Evolutionary conservation across 2,113 vertebrate genomes (phyloP).

Genomic region (Psilopogon haemacephalus): DNA sequence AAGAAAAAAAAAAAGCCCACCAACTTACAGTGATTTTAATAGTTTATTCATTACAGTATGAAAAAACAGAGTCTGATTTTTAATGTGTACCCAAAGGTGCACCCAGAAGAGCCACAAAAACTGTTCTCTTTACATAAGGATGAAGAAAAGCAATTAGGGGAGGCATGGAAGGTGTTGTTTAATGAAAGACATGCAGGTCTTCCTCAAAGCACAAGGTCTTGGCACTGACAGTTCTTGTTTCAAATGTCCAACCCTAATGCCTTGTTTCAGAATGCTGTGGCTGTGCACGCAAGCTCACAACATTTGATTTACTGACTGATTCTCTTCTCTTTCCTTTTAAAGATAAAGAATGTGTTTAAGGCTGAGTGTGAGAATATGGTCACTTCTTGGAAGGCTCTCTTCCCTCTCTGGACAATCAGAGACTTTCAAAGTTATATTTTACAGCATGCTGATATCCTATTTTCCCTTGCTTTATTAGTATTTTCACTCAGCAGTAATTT

Average conservation of each 20-base stretch:
- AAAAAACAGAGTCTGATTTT: constrained; percentile 45
- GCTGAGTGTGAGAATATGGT: constrained; percentile 37
- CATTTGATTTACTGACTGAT: constrained; percentile 65
- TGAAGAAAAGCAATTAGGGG: neutral
- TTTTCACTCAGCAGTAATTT: neutral
- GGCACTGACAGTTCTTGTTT: constrained; percentile 28
- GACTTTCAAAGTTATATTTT: constrained; percentile 34
- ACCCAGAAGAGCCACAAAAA: constrained; percentile 23
- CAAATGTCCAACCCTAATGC: constrained; percentile 13
- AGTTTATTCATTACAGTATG: constrained; percentile 37
- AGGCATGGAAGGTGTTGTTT: constrained; percentile 18
- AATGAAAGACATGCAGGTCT: constrained; percentile 19
- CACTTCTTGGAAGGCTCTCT: constrained; percentile 59
- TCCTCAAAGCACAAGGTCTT: constrained; percentile 52
- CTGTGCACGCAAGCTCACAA: constrained; percentile 59
- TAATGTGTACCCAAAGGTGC: constrained; percentile 14
- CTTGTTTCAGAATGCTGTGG: constrained; percentile 48
- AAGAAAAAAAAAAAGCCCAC: neutral
- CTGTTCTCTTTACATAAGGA: constrained; percentile 31
- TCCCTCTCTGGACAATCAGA: constrained; percentile 48
- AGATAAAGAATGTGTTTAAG: constrained; percentile 77
- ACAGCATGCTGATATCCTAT: neutral
- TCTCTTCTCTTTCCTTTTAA: constrained; percentile 75
- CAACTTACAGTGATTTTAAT: neutral
- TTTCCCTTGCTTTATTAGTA: neutral